phyloP scores from a whole-genome alignment of 2,888 invertebrate genomes.

The Thera obeliscata region DNA sequence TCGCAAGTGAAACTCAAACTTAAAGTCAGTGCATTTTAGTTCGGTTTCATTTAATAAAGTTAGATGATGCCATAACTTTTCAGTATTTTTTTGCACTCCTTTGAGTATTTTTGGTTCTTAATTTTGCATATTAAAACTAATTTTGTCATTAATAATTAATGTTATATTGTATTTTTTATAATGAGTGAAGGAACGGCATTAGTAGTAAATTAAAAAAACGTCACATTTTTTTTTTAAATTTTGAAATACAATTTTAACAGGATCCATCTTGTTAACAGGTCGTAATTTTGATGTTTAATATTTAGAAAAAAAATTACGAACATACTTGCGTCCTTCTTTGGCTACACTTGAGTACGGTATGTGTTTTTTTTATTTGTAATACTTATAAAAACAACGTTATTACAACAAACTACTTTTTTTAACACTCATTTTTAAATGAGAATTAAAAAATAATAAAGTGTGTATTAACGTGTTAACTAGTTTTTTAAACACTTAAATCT shows the following conservation, averaged over 20 bases:
- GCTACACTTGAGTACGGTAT: neutral
- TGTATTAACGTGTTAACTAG: constrained; percentile 8
- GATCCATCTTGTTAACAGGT: constrained; percentile 51
- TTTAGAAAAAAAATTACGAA: neutral
- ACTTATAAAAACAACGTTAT: too few species aligned
- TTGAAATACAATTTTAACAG: constrained; percentile 74
- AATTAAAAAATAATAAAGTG: too few species aligned
- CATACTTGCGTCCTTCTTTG: neutral
- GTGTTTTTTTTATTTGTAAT: too few species aligned
- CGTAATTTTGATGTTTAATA: constrained; percentile 54
- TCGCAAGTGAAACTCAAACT: neutral
- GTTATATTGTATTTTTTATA: too few species aligned
- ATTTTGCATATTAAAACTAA: neutral
- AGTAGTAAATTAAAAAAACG: constrained; percentile 61
- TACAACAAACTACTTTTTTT: too few species aligned
- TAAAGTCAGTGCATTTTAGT: neutral
- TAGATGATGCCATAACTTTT: neutral
- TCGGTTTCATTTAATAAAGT: constrained; percentile 5
- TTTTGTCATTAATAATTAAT: neutral
- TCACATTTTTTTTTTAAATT: constrained; percentile 74
- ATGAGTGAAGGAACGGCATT: neutral
- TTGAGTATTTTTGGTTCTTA: neutral
- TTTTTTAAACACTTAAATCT: constrained; percentile 19
- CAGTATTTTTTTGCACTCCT: neutral
- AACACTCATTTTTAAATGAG: too few species aligned